phyloP scores from a whole-genome alignment of 2,113 vertebrate genomes.

The Pungitius pungitius region DNA sequence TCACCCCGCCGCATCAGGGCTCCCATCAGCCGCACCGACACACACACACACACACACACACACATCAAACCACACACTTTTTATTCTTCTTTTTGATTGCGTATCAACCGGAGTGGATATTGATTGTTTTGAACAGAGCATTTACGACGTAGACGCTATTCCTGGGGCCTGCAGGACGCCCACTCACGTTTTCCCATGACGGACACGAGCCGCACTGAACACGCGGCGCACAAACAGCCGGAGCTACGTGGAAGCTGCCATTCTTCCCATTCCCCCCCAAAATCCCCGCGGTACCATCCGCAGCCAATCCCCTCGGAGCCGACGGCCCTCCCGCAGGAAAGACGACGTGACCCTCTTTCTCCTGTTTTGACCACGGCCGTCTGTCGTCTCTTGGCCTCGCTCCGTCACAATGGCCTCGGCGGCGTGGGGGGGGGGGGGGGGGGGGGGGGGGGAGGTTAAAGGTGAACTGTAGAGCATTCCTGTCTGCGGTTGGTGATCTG shows the following conservation, averaged over 20 bases:
- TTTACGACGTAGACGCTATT: slow-evolving; percentile 74
- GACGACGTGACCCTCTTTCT: slow-evolving; percentile 45
- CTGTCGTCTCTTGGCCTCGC: slow-evolving; percentile 6
- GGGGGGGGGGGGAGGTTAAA: no score
- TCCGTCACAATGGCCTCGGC: slow-evolving; percentile 30
- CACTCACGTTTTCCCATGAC: slow-evolving; percentile 63
- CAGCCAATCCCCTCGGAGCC: slow-evolving; percentile 52
- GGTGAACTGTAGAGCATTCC: slow-evolving; percentile 59
- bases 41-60: slow-evolving; percentile 30
- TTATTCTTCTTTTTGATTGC: slow-evolving; percentile 15
- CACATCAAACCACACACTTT: slow-evolving; percentile 44
- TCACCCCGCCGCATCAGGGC: slow-evolving; percentile 63
- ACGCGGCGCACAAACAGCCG: slow-evolving; percentile 28
- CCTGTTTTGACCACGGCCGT: slow-evolving; percentile 25
- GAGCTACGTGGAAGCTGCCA: slow-evolving; percentile 48
- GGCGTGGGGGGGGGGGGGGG: no score
- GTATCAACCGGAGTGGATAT: slow-evolving; percentile 66
- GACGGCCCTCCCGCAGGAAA: slow-evolving; percentile 35
- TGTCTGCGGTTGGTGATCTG: slow-evolving; percentile 43
- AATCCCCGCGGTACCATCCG: slow-evolving; percentile 48
- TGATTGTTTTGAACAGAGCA: slow-evolving; percentile 77
- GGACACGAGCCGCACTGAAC: slow-evolving; percentile 5
- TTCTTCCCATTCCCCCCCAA: slow-evolving; percentile 46
- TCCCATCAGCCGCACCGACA: slow-evolving; percentile 38
- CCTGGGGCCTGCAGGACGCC: slow-evolving; percentile 62